Evolutionary conservation across 2,797 vertebrate genomes (phyloP).

Genomic region (Muscicapa striata): DNA sequence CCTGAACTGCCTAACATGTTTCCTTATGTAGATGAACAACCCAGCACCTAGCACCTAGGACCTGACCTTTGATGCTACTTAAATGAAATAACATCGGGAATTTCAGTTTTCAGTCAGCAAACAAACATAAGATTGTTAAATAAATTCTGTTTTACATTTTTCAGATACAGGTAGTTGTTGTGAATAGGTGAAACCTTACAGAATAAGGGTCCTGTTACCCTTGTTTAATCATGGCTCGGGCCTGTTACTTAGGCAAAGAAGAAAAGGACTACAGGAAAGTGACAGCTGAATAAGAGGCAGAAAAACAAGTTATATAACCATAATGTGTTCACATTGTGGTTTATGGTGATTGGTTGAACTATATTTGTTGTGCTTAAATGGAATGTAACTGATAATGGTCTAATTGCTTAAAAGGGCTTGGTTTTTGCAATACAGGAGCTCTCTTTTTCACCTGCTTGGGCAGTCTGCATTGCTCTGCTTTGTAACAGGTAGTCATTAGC

Average conservation of each 20-base stretch:
- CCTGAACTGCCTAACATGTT: background rate
- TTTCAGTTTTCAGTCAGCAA: background rate
- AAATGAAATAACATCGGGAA: background rate
- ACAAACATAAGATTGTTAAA: background rate
- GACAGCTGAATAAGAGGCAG: background rate
- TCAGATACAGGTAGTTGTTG: background rate
- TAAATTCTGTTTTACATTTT: background rate
- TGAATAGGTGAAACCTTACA: background rate
- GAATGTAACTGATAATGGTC: background rate
- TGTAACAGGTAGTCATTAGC: background rate
- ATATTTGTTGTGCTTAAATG: background rate
- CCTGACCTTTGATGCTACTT: background rate
- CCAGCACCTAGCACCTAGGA: background rate
- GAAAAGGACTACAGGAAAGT: background rate
- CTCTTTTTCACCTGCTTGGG: background rate
- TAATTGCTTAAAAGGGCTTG: background rate
- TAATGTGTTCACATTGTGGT: accelerated
- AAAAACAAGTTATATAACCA: background rate
- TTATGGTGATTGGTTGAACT: background rate
- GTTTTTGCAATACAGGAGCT: background rate
- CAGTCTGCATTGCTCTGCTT: background rate
- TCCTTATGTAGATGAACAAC: background rate
- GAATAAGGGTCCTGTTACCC: background rate
- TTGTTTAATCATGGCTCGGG: background rate
- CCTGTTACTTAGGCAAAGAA: background rate